Conservation (phyloP, 2,888 invertebrate species). For the Drosophila koepferae region DNA sequence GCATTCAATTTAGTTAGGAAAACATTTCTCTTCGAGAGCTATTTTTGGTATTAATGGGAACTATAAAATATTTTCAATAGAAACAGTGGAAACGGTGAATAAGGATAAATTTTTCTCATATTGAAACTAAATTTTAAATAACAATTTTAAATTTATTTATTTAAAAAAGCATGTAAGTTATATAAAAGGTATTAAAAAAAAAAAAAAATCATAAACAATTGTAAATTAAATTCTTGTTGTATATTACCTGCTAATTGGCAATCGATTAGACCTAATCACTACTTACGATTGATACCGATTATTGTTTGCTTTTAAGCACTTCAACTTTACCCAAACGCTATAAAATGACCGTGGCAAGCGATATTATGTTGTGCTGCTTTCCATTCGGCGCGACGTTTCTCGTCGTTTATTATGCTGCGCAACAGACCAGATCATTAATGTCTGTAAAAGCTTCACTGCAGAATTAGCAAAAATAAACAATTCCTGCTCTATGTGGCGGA, state of each 20-base stretch:
- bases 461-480: slow-evolving; percentile 32
- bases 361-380: slow-evolving; percentile 18
- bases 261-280: not conserved
- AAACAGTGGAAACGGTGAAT: not conserved
- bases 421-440: slow-evolving; percentile 65
- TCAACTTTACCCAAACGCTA: not conserved
- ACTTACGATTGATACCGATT: not conserved
- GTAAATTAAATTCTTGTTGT: not conserved
- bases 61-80: not conserved
- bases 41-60: not conserved
- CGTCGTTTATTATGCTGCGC: slow-evolving; percentile 56
- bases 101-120: too few species aligned
- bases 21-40: not conserved
- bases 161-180: too few species aligned
- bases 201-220: not conserved
- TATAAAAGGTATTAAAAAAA: too few species aligned
- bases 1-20: not conserved
- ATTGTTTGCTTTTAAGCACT: not conserved
- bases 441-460: slow-evolving; percentile 28
- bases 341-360: slow-evolving; percentile 1
- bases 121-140: too few species aligned
- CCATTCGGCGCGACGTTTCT: slow-evolving; percentile 15
- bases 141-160: too few species aligned
- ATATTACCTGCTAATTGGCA: not conserved
- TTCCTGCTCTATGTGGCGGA: slow-evolving; percentile 51